Percentiles rank a stretch among this genome's conserved stretches.
phyloP scores from a whole-genome alignment of 2,113 vertebrate species.

The Ursus arctos region DNA sequence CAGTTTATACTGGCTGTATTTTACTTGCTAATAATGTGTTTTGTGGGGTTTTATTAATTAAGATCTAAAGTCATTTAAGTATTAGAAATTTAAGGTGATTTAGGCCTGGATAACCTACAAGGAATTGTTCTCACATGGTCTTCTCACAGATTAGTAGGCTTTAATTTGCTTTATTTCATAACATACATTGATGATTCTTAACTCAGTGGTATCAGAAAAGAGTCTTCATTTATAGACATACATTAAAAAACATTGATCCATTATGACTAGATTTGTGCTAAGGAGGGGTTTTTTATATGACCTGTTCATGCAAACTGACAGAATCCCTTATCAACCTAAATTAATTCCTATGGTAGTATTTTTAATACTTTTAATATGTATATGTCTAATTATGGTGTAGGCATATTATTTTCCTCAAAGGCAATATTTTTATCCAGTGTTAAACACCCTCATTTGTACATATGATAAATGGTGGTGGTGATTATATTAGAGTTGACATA shows the following conservation, averaged over 20 bases:
- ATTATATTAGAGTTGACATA: slow-evolving; percentile 85
- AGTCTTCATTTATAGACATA: background rate
- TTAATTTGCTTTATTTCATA: slow-evolving; percentile 51
- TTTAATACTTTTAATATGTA: slow-evolving; percentile 48
- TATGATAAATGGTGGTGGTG: slow-evolving; percentile 79
- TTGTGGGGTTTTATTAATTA: slow-evolving; percentile 50
- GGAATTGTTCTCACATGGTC: slow-evolving; percentile 19
- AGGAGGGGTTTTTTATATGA: background rate
- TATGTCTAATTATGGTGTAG: slow-evolving; percentile 40
- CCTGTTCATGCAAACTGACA: slow-evolving; percentile 7
- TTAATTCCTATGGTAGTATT: slow-evolving; percentile 33
- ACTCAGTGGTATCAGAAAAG: slow-evolving; percentile 47
- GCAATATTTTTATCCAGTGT: slow-evolving; percentile 77
- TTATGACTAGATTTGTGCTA: slow-evolving; percentile 17
- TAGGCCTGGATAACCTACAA: slow-evolving; percentile 42
- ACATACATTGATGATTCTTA: slow-evolving; percentile 41
- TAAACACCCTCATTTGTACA: slow-evolving; percentile 79
- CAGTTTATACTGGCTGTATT: slow-evolving; percentile 81
- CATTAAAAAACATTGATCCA: slow-evolving; percentile 47
- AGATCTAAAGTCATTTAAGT: slow-evolving; percentile 57
- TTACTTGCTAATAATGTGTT: slow-evolving; percentile 88
- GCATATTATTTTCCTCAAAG: slow-evolving; percentile 77
- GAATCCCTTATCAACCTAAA: slow-evolving; percentile 3
- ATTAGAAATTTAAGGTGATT: slow-evolving; percentile 52
- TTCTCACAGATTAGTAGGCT: slow-evolving; percentile 16